Percentiles rank a stretch among this genome's conserved stretches.
These are phyloP conservation scores for Rotaria macrura DNA, from an alignment of 2,888 invertebrate species.

Conservation along the genomic window DNA sequence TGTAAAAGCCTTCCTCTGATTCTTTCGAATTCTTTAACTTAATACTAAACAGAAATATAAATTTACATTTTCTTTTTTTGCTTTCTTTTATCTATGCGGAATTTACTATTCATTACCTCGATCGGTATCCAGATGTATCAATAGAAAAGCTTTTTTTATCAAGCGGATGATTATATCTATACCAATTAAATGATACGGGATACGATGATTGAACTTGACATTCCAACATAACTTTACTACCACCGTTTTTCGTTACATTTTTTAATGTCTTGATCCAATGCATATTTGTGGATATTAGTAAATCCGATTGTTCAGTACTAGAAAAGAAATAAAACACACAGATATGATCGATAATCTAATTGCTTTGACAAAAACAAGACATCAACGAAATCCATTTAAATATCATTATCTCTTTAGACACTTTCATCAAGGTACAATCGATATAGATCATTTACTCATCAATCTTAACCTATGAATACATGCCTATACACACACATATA, in stretches of 20 bases:
- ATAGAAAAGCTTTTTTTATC: background rate
- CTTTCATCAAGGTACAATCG: background rate
- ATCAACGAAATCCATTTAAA: background rate
- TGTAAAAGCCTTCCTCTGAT: background rate
- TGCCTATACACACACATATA: no score
- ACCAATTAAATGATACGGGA: conserved; percentile 12
- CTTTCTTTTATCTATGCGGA: background rate
- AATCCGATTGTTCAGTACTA: no score
- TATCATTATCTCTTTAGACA: background rate
- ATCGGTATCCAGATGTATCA: background rate
- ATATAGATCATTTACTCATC: background rate
- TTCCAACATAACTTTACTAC: background rate
- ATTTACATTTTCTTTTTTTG: background rate
- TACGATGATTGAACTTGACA: background rate
- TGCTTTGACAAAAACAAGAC: background rate
- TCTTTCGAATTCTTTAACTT: background rate
- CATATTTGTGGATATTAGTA: background rate
- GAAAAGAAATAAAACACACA: background rate
- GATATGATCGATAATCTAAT: background rate
- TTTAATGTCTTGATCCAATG: background rate
- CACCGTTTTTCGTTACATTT: background rate
- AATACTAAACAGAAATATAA: background rate
- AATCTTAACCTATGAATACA: background rate
- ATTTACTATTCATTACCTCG: background rate
- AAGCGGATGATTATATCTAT: conserved; percentile 4